These are phyloP conservation scores for Caenorhabditis tropicalis DNA, from an alignment of 1,140 invertebrate species.

Conservation along the genomic window DNA sequence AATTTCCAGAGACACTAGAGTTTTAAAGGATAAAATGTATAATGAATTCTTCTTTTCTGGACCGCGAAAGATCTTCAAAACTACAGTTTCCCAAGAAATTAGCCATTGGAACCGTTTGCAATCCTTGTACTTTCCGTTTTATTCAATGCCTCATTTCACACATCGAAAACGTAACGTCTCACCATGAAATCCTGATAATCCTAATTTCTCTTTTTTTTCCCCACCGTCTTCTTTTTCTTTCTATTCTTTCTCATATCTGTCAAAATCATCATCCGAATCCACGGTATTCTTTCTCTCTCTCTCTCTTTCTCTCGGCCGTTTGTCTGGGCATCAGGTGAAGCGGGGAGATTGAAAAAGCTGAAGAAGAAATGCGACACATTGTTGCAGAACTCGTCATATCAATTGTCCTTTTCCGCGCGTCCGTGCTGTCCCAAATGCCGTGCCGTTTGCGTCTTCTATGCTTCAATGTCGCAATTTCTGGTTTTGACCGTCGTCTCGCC, in stretches of 20 bases:
- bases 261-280: not conserved
- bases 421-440: constrained; percentile 14
- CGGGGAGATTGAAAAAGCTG: not conserved
- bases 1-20: too few species aligned
- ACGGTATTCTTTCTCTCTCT: too few species aligned
- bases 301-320: not conserved
- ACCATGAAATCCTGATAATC: constrained; percentile 29
- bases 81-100: too few species aligned
- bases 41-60: too few species aligned
- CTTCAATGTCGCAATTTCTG: constrained; percentile 28
- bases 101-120: not conserved
- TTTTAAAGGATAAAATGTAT: too few species aligned
- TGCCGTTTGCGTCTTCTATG: not conserved
- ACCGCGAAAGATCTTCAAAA: too few species aligned
- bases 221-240: not conserved
- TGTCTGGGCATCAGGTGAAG: constrained; percentile 31
- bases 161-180: not conserved
- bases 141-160: not conserved
- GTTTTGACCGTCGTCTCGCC: constrained; percentile 21
- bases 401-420: constrained; percentile 32
- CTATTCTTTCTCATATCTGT: not conserved
- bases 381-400: constrained; percentile 44
- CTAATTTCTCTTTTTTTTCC: constrained; percentile 22
- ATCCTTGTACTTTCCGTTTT: not conserved
- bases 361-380: not conserved